Percentiles rank a stretch among this genome's conserved stretches.
Conservation (phyloP, 2,113 vertebrate genomes). For the Athene cunicularia region DNA sequence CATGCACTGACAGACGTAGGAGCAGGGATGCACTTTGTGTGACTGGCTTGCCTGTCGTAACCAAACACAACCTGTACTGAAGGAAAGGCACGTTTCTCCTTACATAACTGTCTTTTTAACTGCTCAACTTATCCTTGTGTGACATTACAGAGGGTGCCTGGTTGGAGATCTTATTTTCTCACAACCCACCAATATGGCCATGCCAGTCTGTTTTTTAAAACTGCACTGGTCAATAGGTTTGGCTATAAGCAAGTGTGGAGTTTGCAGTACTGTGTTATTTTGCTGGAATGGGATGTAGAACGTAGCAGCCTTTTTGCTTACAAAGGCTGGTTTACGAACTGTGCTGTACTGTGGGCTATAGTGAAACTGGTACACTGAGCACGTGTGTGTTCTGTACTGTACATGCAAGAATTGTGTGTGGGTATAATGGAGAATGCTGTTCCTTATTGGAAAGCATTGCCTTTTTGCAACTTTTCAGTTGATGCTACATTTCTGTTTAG, state of each 20-base stretch:
- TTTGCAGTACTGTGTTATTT: background rate
- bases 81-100: background rate
- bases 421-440: background rate
- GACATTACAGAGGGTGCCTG: background rate
- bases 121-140: background rate
- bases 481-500: background rate
- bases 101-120: background rate
- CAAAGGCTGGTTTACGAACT: background rate
- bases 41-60: background rate
- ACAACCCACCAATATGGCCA: rapidly evolving
- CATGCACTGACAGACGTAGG: rapidly evolving
- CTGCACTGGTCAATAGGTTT: background rate
- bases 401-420: background rate
- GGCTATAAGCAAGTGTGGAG: background rate
- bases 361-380: background rate
- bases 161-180: background rate
- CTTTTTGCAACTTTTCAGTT: background rate
- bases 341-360: background rate
- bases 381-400: background rate
- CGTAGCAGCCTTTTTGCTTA: background rate
- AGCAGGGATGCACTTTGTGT: background rate
- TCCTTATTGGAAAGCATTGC: background rate
- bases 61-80: background rate
- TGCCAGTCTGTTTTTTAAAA: background rate
- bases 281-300: background rate